Base-by-base conservation (phyloP, 2,797 vertebrate species). In the Benthosema pterotum region DNA sequence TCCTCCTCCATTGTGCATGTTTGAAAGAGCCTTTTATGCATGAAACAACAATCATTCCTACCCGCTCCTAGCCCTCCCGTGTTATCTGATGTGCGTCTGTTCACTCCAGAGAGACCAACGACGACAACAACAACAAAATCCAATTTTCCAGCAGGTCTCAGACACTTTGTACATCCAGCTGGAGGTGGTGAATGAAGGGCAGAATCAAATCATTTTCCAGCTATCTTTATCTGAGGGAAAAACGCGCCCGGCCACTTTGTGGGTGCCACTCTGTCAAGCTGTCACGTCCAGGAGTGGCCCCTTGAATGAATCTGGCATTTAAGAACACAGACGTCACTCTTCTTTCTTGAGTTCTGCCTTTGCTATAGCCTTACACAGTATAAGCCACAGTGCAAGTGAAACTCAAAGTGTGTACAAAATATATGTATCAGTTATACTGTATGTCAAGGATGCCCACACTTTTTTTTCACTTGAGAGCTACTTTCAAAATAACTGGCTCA, bases 11-110 rank as follows among this genome's bases (percentile, higher is more conserved):
- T 78, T 79, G 76, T 68, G 43, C 57, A 57, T 6, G 48, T 75
- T 77, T 75, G 63, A 86, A 72, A 73, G 74, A 76, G 49, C 52
- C 67, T 61, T 63, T 51, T 82, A 38, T 69, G 73, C 75, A 74
- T 64, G 69, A 83, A 83, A 83, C 77, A 83, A 74, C 64, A 82
- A 74, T 80, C 63, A 16, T 53, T 67, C 77, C 65, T 74, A 60
- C 75, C 73, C 2, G 6, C 61, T n/a, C n/a, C n/a, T 13, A 43
- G 69, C 69, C 69, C 57, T 54, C 62, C 6, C 14, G 0, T 63
- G 49, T 64, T 79, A 74, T 80, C 80, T 63, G 72, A 83, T 76
- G 2, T n/a, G 0, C 25, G 42, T 45, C 79, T 65, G 75, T 71
- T 61, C 79, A 53, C 49, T 75, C 76, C 13, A 60, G 19, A 74